Percentiles rank a stretch among this genome's conserved stretches.
phyloP scores from a whole-genome alignment of 2,113 vertebrate genomes.

The Cyprinodon brontotheroides region DNA sequence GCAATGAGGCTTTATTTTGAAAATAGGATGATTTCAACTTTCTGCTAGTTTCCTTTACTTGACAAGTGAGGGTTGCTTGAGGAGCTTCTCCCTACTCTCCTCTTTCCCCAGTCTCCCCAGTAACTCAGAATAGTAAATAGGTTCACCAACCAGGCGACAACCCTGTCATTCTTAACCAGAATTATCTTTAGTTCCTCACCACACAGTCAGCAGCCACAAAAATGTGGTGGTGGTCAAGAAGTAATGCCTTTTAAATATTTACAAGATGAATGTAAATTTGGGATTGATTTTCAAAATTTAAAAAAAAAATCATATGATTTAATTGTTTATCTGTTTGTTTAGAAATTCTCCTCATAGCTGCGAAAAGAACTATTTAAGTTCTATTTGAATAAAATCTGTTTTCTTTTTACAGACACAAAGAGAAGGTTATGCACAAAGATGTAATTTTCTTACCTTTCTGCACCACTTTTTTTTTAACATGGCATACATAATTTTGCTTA shows the following conservation, averaged over 20 bases:
- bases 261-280: too few relatives aligned
- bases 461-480: too few relatives aligned
- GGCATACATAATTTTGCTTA: too few relatives aligned
- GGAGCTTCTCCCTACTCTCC: conserved; percentile 36
- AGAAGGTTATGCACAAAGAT: too few relatives aligned
- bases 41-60: not conserved
- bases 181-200: conserved; percentile 25
- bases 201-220: conserved; percentile 8
- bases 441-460: too few relatives aligned
- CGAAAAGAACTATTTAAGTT: not conserved
- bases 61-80: not conserved
- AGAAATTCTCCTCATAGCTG: not conserved
- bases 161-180: conserved; percentile 41
- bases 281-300: too few relatives aligned
- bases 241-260: too few relatives aligned
- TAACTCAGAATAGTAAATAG: conserved; percentile 60
- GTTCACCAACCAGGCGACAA: conserved; percentile 52
- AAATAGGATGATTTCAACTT: conserved; percentile 2
- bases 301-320: too few relatives aligned
- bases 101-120: conserved; percentile 35
- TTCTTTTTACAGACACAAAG: too few relatives aligned
- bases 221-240: too few relatives aligned
- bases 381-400: too few relatives aligned
- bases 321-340: not conserved
- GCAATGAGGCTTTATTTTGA: conserved; percentile 50